phyloP scores from a whole-genome alignment of 1,140 invertebrate species.

The Drusus annulatus region DNA sequence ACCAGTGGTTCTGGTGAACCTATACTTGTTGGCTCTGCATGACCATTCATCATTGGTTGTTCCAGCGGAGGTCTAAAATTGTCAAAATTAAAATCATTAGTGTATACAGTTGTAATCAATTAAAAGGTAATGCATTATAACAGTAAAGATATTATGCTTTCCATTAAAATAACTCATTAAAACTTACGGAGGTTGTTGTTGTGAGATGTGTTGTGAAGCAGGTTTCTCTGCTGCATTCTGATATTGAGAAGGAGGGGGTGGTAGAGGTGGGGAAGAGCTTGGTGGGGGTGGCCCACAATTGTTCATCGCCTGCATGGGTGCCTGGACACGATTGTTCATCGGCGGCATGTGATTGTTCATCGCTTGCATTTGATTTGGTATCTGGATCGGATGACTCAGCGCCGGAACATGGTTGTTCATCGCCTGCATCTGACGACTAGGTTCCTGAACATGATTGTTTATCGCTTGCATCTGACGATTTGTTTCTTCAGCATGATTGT shows the following conservation, averaged over 20 bases:
- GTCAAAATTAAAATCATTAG: background rate
- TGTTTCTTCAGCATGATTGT: background rate
- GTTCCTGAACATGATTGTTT: background rate
- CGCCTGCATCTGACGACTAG: background rate
- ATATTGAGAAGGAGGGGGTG: constrained; percentile 44
- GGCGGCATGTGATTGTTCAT: constrained; percentile 1
- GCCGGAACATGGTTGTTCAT: background rate
- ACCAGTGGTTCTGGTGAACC: constrained; percentile 56
- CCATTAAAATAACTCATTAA: too few relatives aligned
- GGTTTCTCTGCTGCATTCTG: constrained; percentile 36
- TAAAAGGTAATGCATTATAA: too few relatives aligned
- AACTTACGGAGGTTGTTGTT: constrained; percentile 27
- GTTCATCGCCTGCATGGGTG: background rate
- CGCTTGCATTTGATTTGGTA: background rate
- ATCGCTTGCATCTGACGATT: background rate
- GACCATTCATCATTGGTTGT: constrained; percentile 54
- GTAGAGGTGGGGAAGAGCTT: constrained; percentile 39
- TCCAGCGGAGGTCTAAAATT: constrained; percentile 47
- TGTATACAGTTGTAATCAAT: background rate
- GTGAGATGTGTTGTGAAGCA: constrained; percentile 27
- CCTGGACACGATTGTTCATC: background rate
- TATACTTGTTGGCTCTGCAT: constrained; percentile 48
- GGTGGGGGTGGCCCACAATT: constrained; percentile 24
- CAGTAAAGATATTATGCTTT: background rate
- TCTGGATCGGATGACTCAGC: too few relatives aligned